Percentiles rank a stretch among this genome's conserved stretches.
phyloP scores from a whole-genome alignment of 1,140 invertebrate species.

The Drosophila paulistorum region DNA sequence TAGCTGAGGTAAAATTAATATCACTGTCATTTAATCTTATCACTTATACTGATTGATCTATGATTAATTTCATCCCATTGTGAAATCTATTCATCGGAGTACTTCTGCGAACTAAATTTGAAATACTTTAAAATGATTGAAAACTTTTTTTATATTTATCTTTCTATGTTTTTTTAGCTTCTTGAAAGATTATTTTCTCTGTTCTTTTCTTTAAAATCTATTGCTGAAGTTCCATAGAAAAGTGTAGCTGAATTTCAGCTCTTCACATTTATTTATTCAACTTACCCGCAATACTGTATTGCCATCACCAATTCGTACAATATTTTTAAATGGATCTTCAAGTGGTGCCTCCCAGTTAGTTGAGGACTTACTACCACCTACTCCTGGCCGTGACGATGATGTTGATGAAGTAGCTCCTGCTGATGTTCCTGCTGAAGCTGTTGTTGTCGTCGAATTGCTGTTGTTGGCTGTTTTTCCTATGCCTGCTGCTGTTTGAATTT shows the following conservation, averaged over 20 bases:
- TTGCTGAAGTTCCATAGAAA: no score
- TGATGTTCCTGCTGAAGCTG: conserved; percentile 16
- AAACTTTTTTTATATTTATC: no score
- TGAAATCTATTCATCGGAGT: no score
- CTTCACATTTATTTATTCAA: background rate
- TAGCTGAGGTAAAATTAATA: no score
- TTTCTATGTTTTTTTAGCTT: no score
- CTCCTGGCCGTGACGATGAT: conserved; percentile 27
- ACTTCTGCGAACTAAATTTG: no score
- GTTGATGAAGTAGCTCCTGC: conserved; percentile 19
- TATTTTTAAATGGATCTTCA: conserved; percentile 63
- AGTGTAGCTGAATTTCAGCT: background rate
- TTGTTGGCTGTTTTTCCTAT: conserved; percentile 69
- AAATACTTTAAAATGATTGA: no score
- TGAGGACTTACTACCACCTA: conserved; percentile 29
- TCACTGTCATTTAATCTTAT: no score
- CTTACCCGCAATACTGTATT: conserved; percentile 72
- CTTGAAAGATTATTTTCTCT: no score
- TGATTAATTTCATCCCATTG: no score
- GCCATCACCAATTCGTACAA: conserved; percentile 75
- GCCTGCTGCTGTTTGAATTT: conserved; percentile 10
- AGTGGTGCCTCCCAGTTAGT: conserved; percentile 32
- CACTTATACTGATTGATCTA: no score
- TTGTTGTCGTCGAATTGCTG: conserved; percentile 40
- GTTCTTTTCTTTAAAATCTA: background rate